These are phyloP conservation scores for Apteryx mantelli DNA, from an alignment of 2,113 vertebrate species.

Conservation along the genomic window DNA sequence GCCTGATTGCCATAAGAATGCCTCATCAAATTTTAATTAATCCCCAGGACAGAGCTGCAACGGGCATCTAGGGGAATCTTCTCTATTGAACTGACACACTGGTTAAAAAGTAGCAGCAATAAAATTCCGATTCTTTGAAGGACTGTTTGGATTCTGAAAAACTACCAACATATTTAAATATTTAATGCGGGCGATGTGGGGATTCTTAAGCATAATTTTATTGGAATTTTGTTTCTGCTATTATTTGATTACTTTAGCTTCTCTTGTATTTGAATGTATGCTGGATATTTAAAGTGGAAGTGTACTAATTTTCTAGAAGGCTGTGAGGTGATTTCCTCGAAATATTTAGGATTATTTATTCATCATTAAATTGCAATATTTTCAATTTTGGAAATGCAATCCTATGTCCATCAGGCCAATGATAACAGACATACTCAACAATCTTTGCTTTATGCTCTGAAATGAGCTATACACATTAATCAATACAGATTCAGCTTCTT, in stretches of 20 bases:
- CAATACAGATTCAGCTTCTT: not conserved
- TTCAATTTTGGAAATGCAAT: not conserved
- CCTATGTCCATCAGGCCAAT: not conserved
- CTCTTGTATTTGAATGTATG: not conserved
- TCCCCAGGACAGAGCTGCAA: not conserved
- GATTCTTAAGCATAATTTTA: not conserved
- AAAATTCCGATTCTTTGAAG: conserved; percentile 14
- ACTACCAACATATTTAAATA: not conserved
- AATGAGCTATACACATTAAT: not conserved
- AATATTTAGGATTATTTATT: not conserved
- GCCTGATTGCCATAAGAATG: not conserved
- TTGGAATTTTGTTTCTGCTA: not conserved
- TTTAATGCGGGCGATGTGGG: not conserved
- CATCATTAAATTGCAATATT: not conserved
- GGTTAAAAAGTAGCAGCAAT: not conserved
- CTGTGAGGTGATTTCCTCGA: not conserved
- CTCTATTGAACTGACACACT: not conserved
- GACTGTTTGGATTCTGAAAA: conserved; percentile 9
- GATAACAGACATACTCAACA: not conserved
- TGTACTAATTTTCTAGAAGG: not conserved
- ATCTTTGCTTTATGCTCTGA: not conserved
- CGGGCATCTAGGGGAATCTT: not conserved
- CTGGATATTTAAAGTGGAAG: not conserved
- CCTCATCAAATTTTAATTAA: conserved; percentile 34
- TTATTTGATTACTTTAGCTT: not conserved